Percentiles rank a stretch among this genome's conserved stretches.
Evolutionary conservation across 2,888 invertebrate genomes (phyloP).

Genomic region (Nemotelus pantherinus): DNA sequence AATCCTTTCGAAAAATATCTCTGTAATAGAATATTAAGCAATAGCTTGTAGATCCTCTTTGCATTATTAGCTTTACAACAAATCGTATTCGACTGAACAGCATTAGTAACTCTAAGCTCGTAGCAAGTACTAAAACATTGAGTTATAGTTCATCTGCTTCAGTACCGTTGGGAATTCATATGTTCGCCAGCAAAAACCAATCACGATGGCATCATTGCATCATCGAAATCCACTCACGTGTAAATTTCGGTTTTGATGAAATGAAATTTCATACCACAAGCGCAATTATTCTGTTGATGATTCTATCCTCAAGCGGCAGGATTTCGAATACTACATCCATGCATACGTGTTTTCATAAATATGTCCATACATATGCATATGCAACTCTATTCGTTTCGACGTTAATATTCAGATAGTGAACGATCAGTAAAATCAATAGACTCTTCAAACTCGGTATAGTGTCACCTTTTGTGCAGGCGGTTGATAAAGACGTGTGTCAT

Average conservation of each 20-base stretch:
- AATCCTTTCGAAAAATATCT: too few species aligned
- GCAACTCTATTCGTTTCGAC: background rate
- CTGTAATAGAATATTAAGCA: too few species aligned
- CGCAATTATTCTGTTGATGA: constrained; percentile 3
- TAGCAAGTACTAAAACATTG: too few species aligned
- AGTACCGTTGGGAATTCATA: too few species aligned
- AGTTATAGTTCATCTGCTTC: too few species aligned
- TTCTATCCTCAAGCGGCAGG: background rate
- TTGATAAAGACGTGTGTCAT: too few species aligned
- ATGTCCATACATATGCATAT: background rate
- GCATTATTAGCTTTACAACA: too few species aligned
- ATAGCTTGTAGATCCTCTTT: too few species aligned
- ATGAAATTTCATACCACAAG: constrained; percentile 4
- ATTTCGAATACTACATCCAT: background rate
- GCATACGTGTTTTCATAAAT: background rate
- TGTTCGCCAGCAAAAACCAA: too few species aligned
- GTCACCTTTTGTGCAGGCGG: too few species aligned
- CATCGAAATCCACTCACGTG: constrained; percentile 27
- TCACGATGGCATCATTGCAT: background rate
- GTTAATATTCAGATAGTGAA: constrained; percentile 3
- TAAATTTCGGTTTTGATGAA: constrained; percentile 24
- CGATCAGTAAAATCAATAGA: constrained; percentile 19
- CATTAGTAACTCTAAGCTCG: too few species aligned
- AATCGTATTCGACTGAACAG: too few species aligned
- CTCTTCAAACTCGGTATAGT: constrained; percentile 8